phyloP scores from a whole-genome alignment of 2,888 invertebrate species.

The Orthosia gracilis region DNA sequence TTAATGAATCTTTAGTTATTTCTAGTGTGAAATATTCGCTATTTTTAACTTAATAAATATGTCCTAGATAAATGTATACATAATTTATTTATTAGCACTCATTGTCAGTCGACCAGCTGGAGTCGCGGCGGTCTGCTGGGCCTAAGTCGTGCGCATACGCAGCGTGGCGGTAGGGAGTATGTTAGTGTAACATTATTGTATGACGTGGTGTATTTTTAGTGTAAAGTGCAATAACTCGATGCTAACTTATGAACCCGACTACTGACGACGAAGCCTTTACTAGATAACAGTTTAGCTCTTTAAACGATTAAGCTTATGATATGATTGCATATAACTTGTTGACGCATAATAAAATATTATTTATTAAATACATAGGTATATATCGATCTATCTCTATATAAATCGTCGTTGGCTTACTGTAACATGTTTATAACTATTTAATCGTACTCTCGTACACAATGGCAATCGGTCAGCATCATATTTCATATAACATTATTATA shows the following conservation, averaged over 20 bases:
- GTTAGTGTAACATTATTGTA: slow-evolving; percentile 70
- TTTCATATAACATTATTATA: slow-evolving; percentile 66
- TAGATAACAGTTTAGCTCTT: slow-evolving; percentile 77
- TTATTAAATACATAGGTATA: slow-evolving; percentile 73
- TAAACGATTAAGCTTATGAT: slow-evolving; percentile 79
- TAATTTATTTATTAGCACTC: slow-evolving; percentile 86
- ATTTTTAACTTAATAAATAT: slow-evolving; percentile 83
- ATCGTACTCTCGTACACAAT: slow-evolving; percentile 62
- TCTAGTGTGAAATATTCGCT: slow-evolving; percentile 86
- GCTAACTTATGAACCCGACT: slow-evolving; percentile 84
- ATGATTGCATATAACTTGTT: slow-evolving; percentile 84
- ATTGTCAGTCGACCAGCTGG: slow-evolving; percentile 70
- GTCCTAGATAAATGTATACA: slow-evolving; percentile 81
- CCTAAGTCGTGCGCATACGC: slow-evolving; percentile 55
- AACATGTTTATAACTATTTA: slow-evolving; percentile 71
- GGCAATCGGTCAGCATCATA: slow-evolving; percentile 68
- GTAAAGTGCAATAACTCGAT: slow-evolving; percentile 85
- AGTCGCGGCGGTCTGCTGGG: slow-evolving; percentile 60
- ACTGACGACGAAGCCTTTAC: slow-evolving; percentile 78
- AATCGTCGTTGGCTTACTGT: slow-evolving; percentile 85
- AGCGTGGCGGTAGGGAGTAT: slow-evolving; percentile 65
- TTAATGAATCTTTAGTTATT: slow-evolving; percentile 89
- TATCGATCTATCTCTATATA: slow-evolving; percentile 74
- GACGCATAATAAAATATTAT: slow-evolving; percentile 87
- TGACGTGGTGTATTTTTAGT: slow-evolving; percentile 75